These are phyloP conservation scores for Cossypha heuglini DNA, from an alignment of 2,797 vertebrate species.

Conservation along the genomic window DNA sequence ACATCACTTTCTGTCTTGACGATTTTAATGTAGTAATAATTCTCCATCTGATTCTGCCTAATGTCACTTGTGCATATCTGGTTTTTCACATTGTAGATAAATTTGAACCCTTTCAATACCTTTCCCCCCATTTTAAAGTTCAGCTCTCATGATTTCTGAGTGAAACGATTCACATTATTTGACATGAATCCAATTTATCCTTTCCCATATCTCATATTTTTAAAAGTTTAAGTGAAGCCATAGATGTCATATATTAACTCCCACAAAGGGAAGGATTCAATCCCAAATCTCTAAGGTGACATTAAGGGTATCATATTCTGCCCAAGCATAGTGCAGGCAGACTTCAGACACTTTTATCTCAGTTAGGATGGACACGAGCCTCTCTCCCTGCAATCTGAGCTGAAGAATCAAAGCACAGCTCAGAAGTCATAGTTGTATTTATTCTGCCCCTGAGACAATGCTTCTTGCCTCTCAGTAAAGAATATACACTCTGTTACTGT, in stretches of 20 bases:
- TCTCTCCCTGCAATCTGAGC: neutral
- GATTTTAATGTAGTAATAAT: neutral
- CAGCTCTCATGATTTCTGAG: neutral
- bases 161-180: neutral
- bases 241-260: neutral
- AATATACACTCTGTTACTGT: neutral
- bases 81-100: neutral
- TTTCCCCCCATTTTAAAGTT: neutral
- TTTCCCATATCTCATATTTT: neutral
- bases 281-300: neutral
- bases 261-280: neutral
- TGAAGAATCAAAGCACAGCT: neutral
- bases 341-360: neutral
- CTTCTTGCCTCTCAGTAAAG: neutral
- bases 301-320: neutral
- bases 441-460: neutral
- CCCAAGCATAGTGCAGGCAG: neutral
- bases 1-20: neutral
- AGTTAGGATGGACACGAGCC: neutral
- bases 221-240: neutral
- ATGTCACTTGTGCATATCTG: neutral
- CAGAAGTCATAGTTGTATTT: neutral
- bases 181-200: neutral
- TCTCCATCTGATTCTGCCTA: neutral
- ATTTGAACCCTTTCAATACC: neutral